Conservation (phyloP, 2,797 vertebrate species). For the Acrocephalus scirpaceus region DNA sequence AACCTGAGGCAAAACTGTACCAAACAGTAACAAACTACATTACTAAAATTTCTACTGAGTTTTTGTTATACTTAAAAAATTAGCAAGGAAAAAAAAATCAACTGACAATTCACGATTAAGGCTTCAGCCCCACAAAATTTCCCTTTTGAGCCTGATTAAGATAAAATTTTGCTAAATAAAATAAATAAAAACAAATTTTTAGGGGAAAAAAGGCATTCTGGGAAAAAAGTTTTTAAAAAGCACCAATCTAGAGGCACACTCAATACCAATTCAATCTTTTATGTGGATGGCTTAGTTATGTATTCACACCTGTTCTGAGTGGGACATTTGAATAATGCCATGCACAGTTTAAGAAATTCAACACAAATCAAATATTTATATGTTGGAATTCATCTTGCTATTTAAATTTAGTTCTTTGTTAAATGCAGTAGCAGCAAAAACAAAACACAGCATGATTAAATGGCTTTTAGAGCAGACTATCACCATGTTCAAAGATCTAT, state of each 20-base stretch:
- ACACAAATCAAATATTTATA: background rate
- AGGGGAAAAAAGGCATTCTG: background rate
- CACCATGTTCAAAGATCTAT: background rate
- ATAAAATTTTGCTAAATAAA: background rate
- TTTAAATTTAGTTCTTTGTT: background rate
- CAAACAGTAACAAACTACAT: background rate
- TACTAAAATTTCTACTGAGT: background rate
- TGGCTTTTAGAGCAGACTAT: background rate
- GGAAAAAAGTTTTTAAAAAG: background rate
- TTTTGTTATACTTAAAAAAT: background rate
- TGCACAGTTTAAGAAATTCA: background rate
- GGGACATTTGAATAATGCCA: background rate
- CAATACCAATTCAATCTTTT: background rate
- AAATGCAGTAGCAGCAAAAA: background rate
- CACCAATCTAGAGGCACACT: background rate
- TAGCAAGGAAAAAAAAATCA: accelerated
- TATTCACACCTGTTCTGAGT: background rate
- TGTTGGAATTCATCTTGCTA: background rate
- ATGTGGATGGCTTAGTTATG: background rate
- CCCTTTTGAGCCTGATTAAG: background rate
- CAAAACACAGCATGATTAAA: conserved; percentile 1
- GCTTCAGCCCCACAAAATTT: background rate
- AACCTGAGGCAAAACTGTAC: background rate
- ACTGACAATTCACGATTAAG: background rate
- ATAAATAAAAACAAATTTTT: background rate